Base-by-base conservation (phyloP, 2,888 invertebrate genomes). In the Cephus pygmeus region DNA sequence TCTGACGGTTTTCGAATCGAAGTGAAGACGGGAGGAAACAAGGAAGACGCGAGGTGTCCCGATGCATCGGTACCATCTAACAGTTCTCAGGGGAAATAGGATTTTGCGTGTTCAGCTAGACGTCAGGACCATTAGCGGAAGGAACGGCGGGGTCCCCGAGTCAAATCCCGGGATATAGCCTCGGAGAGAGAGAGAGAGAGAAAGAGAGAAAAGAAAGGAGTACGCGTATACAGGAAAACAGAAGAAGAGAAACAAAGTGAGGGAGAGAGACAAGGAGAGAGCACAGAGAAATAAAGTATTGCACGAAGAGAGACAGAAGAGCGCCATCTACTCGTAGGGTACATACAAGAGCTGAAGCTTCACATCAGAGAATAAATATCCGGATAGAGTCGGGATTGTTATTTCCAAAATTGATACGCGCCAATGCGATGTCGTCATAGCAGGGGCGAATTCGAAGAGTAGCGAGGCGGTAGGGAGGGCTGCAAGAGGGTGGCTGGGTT, bases 31-130 rank as follows among this genome's bases (percentile, higher is more conserved):
- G 11, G 11, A 35, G 35, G 12, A 35, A 35, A 6, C 40, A 40
- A 6, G 40, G 40, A 15, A 40, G 40, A 40, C 40, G 1, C 40
- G 40, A 40, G 40, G 6, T 23, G 40, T 56, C 40, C 40, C 40
- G 23, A 9, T 56, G 40, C 40, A 56, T 56, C 23, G 40, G 23
- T 56, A 23, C 23, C 9, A 9, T 56, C 40, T 23, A 56, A 56
- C 23, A 4, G 6, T 56, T 23, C 15, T 56, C 40, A 56, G 85
- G 83, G 87, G 87, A 89, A 90, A 90, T 89, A 89, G 89, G 89
- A 90, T 90, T 90, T 90, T 87, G 88, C 89, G 88, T 89, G 88
- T 90, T 90, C 88, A 88, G 86, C 88, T 88, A 89, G 88, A 89
- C 88, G 89, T 90, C 90, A 88, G 87, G 88, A 87, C 89, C 90